Percentiles rank a stretch among this genome's conserved stretches.
Evolutionary conservation across 2,113 vertebrate species (phyloP).

Genomic region (Gavia stellata): DNA sequence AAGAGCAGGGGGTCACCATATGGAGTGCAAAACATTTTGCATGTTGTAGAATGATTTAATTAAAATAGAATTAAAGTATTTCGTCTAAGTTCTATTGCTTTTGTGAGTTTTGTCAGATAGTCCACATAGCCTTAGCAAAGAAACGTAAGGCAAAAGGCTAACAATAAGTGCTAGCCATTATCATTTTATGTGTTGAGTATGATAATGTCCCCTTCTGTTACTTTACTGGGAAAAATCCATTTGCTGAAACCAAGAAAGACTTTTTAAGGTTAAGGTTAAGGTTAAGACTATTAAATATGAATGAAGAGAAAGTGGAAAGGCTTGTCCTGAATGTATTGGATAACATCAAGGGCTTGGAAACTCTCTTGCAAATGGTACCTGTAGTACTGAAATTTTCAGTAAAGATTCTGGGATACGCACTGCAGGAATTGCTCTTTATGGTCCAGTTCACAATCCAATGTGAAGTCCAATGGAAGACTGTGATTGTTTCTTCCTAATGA

Average conservation of each 20-base stretch:
- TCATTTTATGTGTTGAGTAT: neutral
- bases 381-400: neutral
- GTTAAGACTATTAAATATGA: constrained; percentile 10
- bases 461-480: neutral
- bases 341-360: neutral
- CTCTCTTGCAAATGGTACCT: neutral
- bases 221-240: neutral
- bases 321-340: neutral
- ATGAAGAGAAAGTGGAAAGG: constrained; percentile 18
- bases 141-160: neutral
- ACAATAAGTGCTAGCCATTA: neutral
- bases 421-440: neutral
- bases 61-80: neutral
- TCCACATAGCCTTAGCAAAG: neutral
- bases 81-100: neutral
- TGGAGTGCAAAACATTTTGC: neutral
- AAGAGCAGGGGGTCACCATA: neutral
- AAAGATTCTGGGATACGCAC: neutral
- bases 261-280: too few relatives aligned
- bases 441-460: neutral
- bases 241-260: neutral
- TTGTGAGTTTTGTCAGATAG: neutral
- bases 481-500: neutral
- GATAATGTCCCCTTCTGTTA: neutral
- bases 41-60: neutral